These are phyloP conservation scores for Idaea biselata DNA, from an alignment of 2,888 invertebrate genomes.

Conservation along the genomic window DNA sequence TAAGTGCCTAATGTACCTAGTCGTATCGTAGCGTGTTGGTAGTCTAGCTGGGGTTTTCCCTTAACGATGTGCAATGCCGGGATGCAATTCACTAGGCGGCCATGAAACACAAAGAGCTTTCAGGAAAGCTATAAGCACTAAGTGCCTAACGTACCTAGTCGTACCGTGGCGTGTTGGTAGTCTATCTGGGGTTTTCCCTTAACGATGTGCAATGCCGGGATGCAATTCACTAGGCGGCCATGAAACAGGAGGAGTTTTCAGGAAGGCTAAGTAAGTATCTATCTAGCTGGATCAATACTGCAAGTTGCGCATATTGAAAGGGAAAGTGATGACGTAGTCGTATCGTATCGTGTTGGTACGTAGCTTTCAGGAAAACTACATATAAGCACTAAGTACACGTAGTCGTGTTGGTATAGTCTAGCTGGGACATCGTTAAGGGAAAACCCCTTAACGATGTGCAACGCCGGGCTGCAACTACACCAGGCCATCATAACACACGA, in stretches of 20 bases:
- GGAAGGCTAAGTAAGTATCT: too few species aligned
- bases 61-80: not conserved
- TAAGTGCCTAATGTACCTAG: not conserved
- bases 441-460: too few species aligned
- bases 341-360: too few species aligned
- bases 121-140: not conserved
- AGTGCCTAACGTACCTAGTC: not conserved
- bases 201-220: not conserved
- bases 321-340: not conserved
- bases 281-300: too few species aligned
- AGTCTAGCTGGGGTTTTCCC: not conserved
- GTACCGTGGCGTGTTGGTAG: too few species aligned
- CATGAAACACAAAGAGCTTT: not conserved
- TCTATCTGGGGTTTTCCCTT: not conserved
- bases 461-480: too few species aligned
- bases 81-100: not conserved
- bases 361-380: conserved; percentile 14
- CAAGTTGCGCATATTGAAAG: too few species aligned
- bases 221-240: not conserved
- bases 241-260: not conserved
- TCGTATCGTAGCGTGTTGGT: too few species aligned
- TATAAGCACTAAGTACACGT: not conserved
- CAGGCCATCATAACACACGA: conserved; percentile 10
- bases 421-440: too few species aligned
- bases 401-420: too few species aligned